Base-by-base conservation (phyloP, 2,888 invertebrate genomes). In the Synanthedon vespiformis region DNA sequence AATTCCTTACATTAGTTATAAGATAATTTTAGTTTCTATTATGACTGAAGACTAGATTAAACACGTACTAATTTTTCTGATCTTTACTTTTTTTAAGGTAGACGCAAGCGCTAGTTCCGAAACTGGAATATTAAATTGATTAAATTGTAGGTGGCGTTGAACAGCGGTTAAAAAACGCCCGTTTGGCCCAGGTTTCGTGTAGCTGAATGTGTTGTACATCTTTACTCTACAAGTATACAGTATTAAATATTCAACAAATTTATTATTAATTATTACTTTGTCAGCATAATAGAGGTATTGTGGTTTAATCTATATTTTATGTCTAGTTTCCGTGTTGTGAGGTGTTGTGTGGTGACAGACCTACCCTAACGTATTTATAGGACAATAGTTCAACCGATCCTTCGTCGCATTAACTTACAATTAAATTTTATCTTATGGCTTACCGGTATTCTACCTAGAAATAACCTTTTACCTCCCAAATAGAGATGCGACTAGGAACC, bases 401-500 rank as follows among this genome's bases (percentile, higher is more conserved):
- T 34, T 34, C 34, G 34, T 34, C 34, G 34, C 34, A 34, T 34
- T 34, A 34, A 2, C 10, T 34, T 34, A 10, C 10, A 34, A 34
- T 34, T 34, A 34, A 34, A 2, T 34, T 34, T 34, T 34, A 34
- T 34, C 34, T 34, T 34, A 34, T 34, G 27, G 27, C 27, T 34
- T 34, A 34, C 34, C 34, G 34, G 34, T 34, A 34, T 34, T 34
- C 34, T 34, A 34, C 10, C 34, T 34, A 34, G 34, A 34, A 34
- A 34, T 34, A 6, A 34, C 34, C 34, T 10, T 10, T 34, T 34
- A 34, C 34, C 34, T 34, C 34, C 10, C 34, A 34, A 34, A 34
- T 44, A 44, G 13, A 44, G 44, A 44, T 44, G 14, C 44, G 44
- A 44, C 51, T 61, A 68, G 68, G 68, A 67, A 66, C 70, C 67